phyloP scores from a whole-genome alignment of 2,797 vertebrate species.

The Bradypodion ventrale region DNA sequence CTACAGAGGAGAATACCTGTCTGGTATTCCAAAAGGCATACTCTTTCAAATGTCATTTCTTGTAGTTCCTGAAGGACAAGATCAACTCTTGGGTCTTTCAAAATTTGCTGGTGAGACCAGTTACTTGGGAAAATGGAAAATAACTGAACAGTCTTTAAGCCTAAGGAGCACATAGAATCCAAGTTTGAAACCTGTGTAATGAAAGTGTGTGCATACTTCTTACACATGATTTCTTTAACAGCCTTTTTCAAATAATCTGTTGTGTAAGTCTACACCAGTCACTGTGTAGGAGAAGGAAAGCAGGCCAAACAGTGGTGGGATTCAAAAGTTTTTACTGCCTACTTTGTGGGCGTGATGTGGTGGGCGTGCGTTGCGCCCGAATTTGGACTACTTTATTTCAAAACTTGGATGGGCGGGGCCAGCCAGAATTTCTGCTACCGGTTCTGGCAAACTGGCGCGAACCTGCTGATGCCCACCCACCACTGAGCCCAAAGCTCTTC shows the following conservation, averaged over 20 bases:
- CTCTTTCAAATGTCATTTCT: conserved; percentile 2
- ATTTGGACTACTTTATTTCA: too few relatives aligned
- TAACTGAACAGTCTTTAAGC: background rate
- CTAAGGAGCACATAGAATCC: background rate
- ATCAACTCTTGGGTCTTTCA: conserved; percentile 3
- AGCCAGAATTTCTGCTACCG: too few relatives aligned
- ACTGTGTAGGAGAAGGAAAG: background rate
- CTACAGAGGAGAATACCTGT: background rate
- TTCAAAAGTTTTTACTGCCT: too few relatives aligned
- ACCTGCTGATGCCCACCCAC: too few relatives aligned
- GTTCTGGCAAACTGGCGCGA: too few relatives aligned
- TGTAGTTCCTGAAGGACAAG: conserved; percentile 14
- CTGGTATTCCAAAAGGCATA: conserved; percentile 2
- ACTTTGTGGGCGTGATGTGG: too few relatives aligned
- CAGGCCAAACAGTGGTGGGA: too few relatives aligned
- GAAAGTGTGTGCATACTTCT: background rate
- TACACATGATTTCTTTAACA: background rate
- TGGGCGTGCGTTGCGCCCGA: too few relatives aligned
- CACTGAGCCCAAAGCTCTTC: background rate
- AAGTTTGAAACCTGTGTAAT: background rate
- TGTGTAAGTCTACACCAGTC: background rate
- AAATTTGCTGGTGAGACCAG: fast-evolving
- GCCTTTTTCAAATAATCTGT: background rate
- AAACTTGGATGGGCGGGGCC: too few relatives aligned
- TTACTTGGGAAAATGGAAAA: background rate